A percentile compares a stretch with the other conserved stretches of the same genome.
These are phyloP conservation scores for Lithobates pipiens DNA, from an alignment of 2,797 vertebrate genomes.

Conservation along the genomic window DNA sequence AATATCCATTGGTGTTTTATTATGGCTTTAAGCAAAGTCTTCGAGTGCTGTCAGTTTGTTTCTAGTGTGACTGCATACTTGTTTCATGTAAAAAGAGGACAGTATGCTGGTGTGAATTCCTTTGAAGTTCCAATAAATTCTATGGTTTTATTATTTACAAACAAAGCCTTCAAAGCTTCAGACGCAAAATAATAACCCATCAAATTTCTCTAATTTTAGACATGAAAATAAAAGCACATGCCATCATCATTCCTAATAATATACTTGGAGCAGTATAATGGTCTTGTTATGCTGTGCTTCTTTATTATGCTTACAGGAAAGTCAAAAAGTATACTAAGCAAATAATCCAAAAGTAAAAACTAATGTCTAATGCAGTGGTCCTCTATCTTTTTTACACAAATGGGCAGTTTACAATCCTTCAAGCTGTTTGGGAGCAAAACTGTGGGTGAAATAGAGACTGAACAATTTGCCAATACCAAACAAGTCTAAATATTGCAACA, in stretches of 20 bases:
- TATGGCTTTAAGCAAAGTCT: background rate
- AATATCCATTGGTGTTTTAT: background rate
- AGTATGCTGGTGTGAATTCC: conserved; percentile 21
- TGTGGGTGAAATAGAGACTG: too few relatives aligned
- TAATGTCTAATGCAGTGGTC: too few relatives aligned
- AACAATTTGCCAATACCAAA: too few relatives aligned
- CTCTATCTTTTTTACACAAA: too few relatives aligned
- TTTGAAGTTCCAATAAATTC: conserved; percentile 35
- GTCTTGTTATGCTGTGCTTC: background rate
- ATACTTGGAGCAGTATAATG: background rate
- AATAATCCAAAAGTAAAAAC: background rate
- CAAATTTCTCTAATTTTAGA: conserved; percentile 18
- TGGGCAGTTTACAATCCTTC: too few relatives aligned
- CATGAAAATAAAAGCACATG: conserved; percentile 8
- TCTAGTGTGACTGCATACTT: conserved; percentile 18
- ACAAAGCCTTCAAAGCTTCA: conserved; percentile 14
- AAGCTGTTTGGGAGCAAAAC: too few relatives aligned
- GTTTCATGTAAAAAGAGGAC: conserved; percentile 6
- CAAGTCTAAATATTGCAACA: too few relatives aligned
- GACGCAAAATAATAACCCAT: conserved; percentile 7
- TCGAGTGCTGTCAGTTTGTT: background rate
- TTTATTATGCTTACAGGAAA: background rate
- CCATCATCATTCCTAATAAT: background rate
- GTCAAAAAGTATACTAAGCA: background rate
- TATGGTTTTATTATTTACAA: conserved; percentile 29